Evolutionary conservation across 2,113 vertebrate genomes (phyloP).

Genomic region (Capra hircus): DNA sequence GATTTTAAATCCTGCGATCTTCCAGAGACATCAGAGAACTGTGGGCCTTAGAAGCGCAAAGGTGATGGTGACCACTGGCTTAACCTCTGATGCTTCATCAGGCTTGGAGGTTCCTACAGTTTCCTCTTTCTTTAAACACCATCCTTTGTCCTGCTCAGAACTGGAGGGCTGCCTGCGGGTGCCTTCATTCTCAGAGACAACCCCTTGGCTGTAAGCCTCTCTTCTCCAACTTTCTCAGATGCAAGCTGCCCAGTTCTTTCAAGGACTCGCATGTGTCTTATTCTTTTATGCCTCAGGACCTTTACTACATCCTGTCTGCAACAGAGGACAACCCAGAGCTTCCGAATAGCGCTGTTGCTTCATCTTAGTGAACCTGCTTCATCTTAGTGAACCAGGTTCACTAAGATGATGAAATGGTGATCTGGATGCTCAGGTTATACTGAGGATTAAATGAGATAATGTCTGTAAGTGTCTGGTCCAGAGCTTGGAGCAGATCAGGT

Average conservation of each 20-base stretch:
- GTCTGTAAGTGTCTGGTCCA: neutral
- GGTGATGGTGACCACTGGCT: neutral
- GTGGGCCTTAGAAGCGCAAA: neutral
- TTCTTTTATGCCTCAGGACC: neutral
- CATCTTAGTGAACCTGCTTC: neutral
- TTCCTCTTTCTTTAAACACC: neutral
- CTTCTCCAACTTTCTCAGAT: neutral
- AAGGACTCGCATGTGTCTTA: neutral
- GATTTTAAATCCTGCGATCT: neutral
- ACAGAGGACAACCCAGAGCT: neutral
- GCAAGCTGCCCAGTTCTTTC: neutral
- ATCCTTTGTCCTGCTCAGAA: neutral
- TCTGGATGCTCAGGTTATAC: neutral
- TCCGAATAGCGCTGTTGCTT: neutral
- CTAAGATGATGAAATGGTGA: neutral
- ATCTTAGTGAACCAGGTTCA: neutral
- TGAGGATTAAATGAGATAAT: neutral
- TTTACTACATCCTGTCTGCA: neutral
- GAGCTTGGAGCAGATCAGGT: neutral
- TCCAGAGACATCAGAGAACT: neutral
- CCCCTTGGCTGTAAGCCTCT: neutral
- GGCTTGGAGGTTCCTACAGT: neutral
- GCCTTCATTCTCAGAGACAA: neutral
- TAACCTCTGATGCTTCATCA: neutral
- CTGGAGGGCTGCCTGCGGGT: neutral